phyloP scores from a whole-genome alignment of 2,888 invertebrate genomes.

The Halocaridina rubra region DNA sequence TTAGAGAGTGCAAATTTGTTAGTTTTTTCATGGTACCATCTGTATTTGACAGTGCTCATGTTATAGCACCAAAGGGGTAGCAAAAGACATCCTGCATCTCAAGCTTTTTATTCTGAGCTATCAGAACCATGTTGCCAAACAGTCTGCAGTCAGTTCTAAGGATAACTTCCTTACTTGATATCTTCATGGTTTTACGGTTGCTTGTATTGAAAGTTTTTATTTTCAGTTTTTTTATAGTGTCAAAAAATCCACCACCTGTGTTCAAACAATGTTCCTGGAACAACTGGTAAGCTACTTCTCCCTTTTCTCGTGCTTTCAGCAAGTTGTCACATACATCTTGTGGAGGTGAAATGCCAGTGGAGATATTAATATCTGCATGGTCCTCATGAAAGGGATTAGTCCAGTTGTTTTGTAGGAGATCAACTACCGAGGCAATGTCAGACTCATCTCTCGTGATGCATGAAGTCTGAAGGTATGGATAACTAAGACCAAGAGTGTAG shows the following conservation, averaged over 20 bases:
- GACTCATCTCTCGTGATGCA: background rate
- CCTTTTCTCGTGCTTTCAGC: background rate
- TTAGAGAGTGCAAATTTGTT: no score
- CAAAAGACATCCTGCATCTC: background rate
- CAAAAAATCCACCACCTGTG: background rate
- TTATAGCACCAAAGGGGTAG: background rate
- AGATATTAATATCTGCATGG: background rate
- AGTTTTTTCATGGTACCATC: background rate
- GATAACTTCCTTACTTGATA: background rate
- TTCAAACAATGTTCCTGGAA: no score
- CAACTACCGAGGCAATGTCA: background rate
- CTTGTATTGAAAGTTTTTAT: background rate
- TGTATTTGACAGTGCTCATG: background rate
- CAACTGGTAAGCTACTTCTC: slow-evolving; percentile 18
- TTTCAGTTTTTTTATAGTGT: background rate
- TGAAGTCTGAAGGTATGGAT: background rate
- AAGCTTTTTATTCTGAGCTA: background rate
- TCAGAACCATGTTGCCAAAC: background rate
- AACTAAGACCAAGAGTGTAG: background rate
- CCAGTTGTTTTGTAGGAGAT: background rate
- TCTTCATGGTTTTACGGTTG: no score
- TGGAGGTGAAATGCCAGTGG: background rate
- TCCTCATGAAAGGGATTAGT: background rate
- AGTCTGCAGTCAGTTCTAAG: background rate
- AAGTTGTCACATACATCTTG: background rate